Base-by-base conservation (phyloP, 2,888 invertebrate genomes). In the Eurytoma adleriae region DNA sequence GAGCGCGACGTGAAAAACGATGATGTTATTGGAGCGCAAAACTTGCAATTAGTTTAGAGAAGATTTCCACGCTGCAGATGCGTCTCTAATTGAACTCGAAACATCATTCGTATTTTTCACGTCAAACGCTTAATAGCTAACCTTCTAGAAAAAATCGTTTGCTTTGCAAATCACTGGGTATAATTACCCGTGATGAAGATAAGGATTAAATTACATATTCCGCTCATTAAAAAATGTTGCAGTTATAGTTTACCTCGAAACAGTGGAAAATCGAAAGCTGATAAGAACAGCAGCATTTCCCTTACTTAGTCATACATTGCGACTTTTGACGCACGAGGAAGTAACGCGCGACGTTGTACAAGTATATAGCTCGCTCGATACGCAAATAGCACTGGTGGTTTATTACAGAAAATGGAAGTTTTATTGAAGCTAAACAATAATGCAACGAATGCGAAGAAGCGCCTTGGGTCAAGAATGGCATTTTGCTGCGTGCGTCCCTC, bases 321-420 rank as follows among this genome's bases (percentile, higher is more conserved):
- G 24, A 40, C 62, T 61, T 73, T 73, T 54, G 48, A 40, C 40
- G 10, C 7, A 83, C 84, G 87, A 84, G 86, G 86, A 86, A 84
- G 40, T 40, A 5, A 30, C 7, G 3, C 7, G 7, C 7, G 7
- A 40, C 40, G 40, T 40, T 40, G 40, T 40, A 0, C 10, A 40
- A 40, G 10, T 40, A 10, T 10, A 40, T 7, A 24, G 24, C 24
- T 24, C 83, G 83, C 76, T 82, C 84, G 86, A 85, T 86, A 88
- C 86, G 87, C 86, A 86, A 88, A 87, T 87, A 87, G 86, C 85
- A 85, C 84, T 73, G 71, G 30, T 83, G 83, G 83, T 83, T 83
- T 83, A 87, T 89, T 88, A 87, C 87, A 87, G 88, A 88, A 88
- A 89, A 89, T 89, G 87, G 87, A 89, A 88, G 88, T 89, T 89